Base-by-base conservation (phyloP, 2,888 invertebrate genomes). In the Galerucella calmariensis region DNA sequence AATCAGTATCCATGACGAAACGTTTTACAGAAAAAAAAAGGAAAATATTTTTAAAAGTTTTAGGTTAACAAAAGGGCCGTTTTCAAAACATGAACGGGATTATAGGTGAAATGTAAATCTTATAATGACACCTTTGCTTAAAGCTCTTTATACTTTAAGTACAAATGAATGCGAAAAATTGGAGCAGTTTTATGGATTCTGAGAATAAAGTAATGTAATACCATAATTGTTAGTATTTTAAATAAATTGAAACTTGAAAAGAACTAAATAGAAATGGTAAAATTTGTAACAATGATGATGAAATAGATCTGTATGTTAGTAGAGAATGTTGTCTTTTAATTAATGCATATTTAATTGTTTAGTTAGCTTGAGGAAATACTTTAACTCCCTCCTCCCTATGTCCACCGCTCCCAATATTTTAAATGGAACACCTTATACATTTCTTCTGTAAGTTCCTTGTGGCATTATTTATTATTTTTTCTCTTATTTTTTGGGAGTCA, bases 101-200 rank as follows among this genome's bases (percentile, higher is more conserved):
- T 2, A 2, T 78, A 80, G 80, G 81, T 78, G 81, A 81, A 82
- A 81, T 78, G 79, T 77, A 82, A 81, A 83, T 81, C 83, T 82
- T 73, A 80, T 83, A 83, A 83, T 82, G 75, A 80, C 82, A 80
- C 81, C 82, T 82, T 63, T 27, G 44, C 9, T 12, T 27, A 27
- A 27, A 69, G n/a, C 75, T 78, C 75, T 72, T 12, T 68, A 9
- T 80, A 74, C 63, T 65, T 41, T 44, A 65, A 41, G 35, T 16
- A 65, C 63, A 46, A 46, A 46, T 46, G 63, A n/a, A 65, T 65
- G 12, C n/a, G 16, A 56, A 56, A 16, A 56, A 56, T 16, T 56
- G 9, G 16, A 56, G 48, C 48, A 12, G 48, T 10, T 56, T 56
- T 56, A 56, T 56, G 56, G 56, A 56, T 56, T 56, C 56, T 10